A percentile compares a stretch with the other conserved stretches of the same genome.
phyloP scores from a whole-genome alignment of 2,113 vertebrate genomes.

The Sitta europaea region DNA sequence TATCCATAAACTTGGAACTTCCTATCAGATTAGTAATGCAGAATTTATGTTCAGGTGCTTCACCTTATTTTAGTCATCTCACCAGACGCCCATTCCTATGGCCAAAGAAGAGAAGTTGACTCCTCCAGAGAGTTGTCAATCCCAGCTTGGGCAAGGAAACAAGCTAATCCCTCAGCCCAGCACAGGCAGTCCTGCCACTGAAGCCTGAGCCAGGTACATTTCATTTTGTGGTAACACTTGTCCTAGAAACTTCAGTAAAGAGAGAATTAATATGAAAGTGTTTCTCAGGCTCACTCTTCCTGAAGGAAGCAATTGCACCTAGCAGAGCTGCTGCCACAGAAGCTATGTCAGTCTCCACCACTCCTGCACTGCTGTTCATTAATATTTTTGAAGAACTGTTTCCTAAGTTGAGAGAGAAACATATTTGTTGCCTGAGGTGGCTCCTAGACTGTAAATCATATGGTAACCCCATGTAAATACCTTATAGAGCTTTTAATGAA shows the following conservation, averaged over 20 bases:
- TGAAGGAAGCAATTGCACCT: background rate
- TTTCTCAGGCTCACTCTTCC: background rate
- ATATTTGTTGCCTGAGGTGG: background rate
- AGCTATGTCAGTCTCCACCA: background rate
- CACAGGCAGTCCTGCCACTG: background rate
- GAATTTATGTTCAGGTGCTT: background rate
- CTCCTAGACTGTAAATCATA: conserved; percentile 37
- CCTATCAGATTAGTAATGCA: background rate
- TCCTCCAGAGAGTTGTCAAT: background rate
- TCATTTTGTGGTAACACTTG: background rate
- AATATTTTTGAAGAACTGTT: background rate
- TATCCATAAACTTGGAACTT: background rate
- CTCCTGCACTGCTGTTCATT: background rate
- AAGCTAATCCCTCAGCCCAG: background rate
- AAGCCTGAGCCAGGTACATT: background rate
- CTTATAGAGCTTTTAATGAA: conserved; percentile 61
- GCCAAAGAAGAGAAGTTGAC: background rate
- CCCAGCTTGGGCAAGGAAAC: fast-evolving
- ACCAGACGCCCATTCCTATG: background rate
- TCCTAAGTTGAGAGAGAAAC: background rate
- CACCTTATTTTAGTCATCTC: background rate
- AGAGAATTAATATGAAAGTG: background rate
- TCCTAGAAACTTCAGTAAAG: background rate
- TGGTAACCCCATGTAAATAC: conserved; percentile 11
- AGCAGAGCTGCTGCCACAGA: background rate